These are phyloP conservation scores for Callipepla squamata DNA, from an alignment of 2,113 vertebrate genomes.

Conservation along the genomic window DNA sequence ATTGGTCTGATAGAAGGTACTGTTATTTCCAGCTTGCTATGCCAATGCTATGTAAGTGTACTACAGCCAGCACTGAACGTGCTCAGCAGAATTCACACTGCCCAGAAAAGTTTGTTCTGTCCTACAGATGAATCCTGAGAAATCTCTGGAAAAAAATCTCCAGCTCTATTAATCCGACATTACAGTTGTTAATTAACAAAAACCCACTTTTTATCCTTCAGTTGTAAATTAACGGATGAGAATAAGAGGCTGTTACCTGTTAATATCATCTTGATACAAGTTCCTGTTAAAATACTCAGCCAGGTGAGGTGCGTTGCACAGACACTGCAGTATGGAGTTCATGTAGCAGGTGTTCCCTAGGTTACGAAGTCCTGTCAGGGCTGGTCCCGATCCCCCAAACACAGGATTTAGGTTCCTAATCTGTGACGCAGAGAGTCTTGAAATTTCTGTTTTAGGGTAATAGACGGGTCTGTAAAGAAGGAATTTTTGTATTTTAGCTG, in stretches of 20 bases:
- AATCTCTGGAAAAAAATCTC: background rate
- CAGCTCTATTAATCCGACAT: background rate
- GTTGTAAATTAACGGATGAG: background rate
- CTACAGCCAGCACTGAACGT: background rate
- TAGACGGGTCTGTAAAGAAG: constrained; percentile 71
- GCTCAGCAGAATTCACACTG: background rate
- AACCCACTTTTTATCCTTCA: background rate
- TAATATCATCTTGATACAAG: constrained; percentile 93
- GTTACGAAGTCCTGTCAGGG: constrained; percentile 94
- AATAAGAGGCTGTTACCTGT: constrained; percentile 81
- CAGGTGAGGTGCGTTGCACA: constrained; percentile 92
- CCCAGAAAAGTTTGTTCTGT: background rate
- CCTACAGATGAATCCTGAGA: background rate
- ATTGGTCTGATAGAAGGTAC: background rate
- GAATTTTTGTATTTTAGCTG: background rate
- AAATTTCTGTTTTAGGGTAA: constrained; percentile 89
- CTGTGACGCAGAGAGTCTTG: constrained; percentile 91
- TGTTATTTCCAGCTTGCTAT: background rate
- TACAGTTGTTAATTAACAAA: background rate
- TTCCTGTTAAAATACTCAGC: constrained; percentile 95
- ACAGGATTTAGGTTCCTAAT: constrained; percentile 94
- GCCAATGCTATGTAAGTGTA: background rate
- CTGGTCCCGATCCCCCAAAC: constrained; percentile 90
- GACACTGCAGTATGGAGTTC: constrained; percentile 98
- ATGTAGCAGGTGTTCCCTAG: constrained; percentile 99